A percentile compares a stretch with the other conserved stretches of the same genome.
These are phyloP conservation scores for Brachycybe producta DNA, from an alignment of 2,888 invertebrate species.

Conservation along the genomic window DNA sequence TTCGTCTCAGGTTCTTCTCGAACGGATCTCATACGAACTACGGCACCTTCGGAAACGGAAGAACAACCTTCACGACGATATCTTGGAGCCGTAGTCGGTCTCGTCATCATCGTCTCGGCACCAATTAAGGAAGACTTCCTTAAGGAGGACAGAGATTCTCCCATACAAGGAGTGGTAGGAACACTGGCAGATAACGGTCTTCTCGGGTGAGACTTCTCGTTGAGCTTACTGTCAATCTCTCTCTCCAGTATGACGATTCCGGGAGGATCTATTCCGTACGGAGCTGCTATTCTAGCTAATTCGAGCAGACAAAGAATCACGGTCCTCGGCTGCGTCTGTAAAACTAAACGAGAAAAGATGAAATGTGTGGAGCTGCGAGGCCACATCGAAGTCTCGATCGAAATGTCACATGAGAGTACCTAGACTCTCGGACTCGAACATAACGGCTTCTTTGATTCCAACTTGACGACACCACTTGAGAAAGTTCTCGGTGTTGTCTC, in stretches of 20 bases:
- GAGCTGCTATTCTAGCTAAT: conserved; percentile 62
- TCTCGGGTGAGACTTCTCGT: no score
- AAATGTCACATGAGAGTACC: conserved; percentile 41
- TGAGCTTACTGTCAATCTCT: conserved; percentile 58
- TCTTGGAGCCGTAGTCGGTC: no score
- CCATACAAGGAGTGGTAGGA: not conserved
- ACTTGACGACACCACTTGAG: conserved; percentile 70
- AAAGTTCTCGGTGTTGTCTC: conserved; percentile 82
- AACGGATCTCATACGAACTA: conserved; percentile 8
- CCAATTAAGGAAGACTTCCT: no score
- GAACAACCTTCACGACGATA: not conserved
- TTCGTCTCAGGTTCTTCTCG: no score
- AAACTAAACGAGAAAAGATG: conserved; percentile 40
- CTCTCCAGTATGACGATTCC: conserved; percentile 67
- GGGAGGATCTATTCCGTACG: conserved; percentile 62
- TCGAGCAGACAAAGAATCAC: conserved; percentile 74
- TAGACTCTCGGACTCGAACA: conserved; percentile 80
- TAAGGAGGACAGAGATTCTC: no score
- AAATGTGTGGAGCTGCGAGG: not conserved
- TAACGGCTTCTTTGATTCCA: conserved; percentile 71
- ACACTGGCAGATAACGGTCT: no score
- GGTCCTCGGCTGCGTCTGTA: conserved; percentile 69
- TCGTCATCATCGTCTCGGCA: no score
- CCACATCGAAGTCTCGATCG: not conserved
- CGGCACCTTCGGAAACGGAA: not conserved